phyloP scores from a whole-genome alignment of 2,888 invertebrate species.

The Allolobophora icterica region DNA sequence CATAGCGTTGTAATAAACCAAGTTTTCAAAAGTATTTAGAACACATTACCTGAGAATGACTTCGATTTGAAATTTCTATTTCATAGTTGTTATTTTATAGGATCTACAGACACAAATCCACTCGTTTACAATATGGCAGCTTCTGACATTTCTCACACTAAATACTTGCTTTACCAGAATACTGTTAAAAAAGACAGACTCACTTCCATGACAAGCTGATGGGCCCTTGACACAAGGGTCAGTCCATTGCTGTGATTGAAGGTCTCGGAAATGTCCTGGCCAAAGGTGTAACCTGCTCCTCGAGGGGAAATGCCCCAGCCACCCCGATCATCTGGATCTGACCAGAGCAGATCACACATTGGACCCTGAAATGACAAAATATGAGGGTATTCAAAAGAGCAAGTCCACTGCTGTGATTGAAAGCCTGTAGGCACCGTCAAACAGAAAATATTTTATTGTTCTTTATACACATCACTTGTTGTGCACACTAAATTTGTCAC shows the following conservation, averaged over 20 bases:
- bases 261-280: constrained; percentile 99
- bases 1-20: neutral
- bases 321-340: constrained; percentile 68
- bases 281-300: constrained; percentile 99
- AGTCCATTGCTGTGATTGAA: constrained; percentile 99
- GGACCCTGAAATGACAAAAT: constrained; percentile 76
- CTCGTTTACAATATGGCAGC: neutral
- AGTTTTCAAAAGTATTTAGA: neutral
- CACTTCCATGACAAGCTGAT: constrained; percentile 99
- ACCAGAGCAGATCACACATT: constrained; percentile 99
- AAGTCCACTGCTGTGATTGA: neutral
- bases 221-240: constrained; percentile 96
- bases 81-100: neutral
- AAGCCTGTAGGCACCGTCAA: neutral
- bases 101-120: neutral
- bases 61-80: neutral
- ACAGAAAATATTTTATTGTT: neutral
- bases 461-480: neutral
- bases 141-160: neutral
- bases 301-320: constrained; percentile 99
- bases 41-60: neutral
- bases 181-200: constrained; percentile 64
- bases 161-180: neutral
- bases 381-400: neutral
- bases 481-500: neutral